Evolutionary conservation across 1,140 invertebrate species (phyloP), one percentile per base, ranked within the genome.

Genomic region (Drosophila seguyi): DNA sequence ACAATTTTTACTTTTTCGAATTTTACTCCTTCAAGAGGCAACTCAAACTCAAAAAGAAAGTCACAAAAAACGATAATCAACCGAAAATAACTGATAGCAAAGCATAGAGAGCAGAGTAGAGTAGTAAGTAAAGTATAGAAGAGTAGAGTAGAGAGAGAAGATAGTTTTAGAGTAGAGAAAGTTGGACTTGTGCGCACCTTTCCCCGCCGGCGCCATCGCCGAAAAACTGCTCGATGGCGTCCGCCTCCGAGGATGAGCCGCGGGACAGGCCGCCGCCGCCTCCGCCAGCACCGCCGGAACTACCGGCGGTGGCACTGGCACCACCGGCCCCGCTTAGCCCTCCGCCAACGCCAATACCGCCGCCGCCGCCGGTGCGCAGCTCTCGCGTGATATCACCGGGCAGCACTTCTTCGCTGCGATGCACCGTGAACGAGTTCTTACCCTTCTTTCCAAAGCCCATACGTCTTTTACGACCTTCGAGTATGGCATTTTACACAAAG

Each of bases 391-490:
- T 87, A 87, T 87, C 97, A 66, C 96, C 96, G 73, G 98, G 97
- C 84, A 98, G 95, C 87, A 99, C 96, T 94, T 99, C 98, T 94
- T 99, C 98, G 92, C 97, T 98, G 93, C 98, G 96, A 94, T 98
- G 97, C 91, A 98, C 97, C 93, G 97, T 98, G 95, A 98, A 97
- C 85, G 97, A 97, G 93, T 96, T 97, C 95, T 97, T 97, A 91
- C 97, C 97, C 94, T 97, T 97, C 94, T 97, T 97, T 93, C 97
- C 97, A 94, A 99, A 98, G 93, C 97, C 97, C 95, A 98, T 96
- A 94, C 97, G 96, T 94, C 97, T 95, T 95, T 98, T 98, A 92
- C 97, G 96, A 95, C 97, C 97, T 98, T 93, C 91, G 77, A 88
- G 79, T 92, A 74, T 75, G 76, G 79, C 80, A 83, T 77, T 78